Percentiles rank a stretch among this genome's conserved stretches.
These are phyloP conservation scores for Microcebus tavaratra DNA, from an alignment of 2,113 vertebrate genomes.

Conservation along the genomic window DNA sequence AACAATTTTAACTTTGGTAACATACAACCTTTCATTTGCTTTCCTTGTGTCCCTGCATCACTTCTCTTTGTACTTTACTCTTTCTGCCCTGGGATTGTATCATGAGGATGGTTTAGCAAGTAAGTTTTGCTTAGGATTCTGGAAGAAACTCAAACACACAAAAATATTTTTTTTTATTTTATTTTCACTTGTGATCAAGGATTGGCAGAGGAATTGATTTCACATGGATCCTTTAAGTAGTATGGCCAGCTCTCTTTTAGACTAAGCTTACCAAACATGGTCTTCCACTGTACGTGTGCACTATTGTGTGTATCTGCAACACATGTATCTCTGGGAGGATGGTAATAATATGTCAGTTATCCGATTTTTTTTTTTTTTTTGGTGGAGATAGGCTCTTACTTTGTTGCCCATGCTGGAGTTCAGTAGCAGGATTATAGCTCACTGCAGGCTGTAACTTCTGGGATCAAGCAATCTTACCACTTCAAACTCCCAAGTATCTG, in stretches of 20 bases:
- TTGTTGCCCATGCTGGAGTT: too few relatives aligned
- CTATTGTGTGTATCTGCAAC: not conserved
- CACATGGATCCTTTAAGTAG: too few relatives aligned
- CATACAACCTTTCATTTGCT: not conserved
- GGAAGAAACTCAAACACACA: not conserved
- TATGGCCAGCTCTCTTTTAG: not conserved
- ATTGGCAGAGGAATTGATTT: not conserved
- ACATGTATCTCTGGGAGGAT: not conserved
- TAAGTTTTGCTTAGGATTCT: not conserved
- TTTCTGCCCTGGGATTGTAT: not conserved
- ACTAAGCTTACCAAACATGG: not conserved
- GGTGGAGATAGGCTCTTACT: too few relatives aligned
- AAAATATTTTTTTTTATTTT: not conserved
- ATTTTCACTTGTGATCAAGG: not conserved
- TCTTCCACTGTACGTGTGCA: not conserved
- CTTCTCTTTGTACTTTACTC: not conserved
- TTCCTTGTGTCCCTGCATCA: not conserved
- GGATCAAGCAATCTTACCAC: too few relatives aligned
- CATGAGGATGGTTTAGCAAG: not conserved
- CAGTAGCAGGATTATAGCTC: too few relatives aligned
- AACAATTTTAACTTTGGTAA: not conserved
- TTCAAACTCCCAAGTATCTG: too few relatives aligned
- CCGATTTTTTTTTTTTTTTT: not conserved
- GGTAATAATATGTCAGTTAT: not conserved
- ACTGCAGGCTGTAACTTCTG: too few relatives aligned